A percentile compares a stretch with the other conserved stretches of the same genome.
Conservation (phyloP, 2,888 invertebrate species). For the Furcula furcula region DNA sequence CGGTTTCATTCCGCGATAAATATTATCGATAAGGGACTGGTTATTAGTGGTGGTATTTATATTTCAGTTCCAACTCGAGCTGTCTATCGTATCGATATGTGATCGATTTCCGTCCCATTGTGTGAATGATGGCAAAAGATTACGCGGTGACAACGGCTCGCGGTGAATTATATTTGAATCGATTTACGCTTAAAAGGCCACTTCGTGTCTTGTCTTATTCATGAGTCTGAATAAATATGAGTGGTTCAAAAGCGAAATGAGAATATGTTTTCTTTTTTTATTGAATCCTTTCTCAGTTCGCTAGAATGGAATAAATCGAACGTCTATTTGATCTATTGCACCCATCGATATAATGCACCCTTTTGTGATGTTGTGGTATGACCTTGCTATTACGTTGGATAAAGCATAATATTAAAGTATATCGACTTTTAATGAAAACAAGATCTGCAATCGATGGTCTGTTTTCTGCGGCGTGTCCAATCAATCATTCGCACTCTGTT, state of each 20-base stretch:
- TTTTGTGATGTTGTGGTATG: conserved; percentile 29
- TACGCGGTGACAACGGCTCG: conserved; percentile 19
- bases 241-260: conserved; percentile 27
- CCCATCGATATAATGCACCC: conserved; percentile 5
- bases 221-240: conserved; percentile 34
- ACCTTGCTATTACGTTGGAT: conserved; percentile 29
- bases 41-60: conserved; percentile 29
- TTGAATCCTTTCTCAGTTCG: conserved; percentile 14
- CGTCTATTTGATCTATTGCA: too few species aligned
- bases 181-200: conserved; percentile 29
- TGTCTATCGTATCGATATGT: conserved; percentile 34
- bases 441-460: conserved; percentile 32
- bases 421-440: conserved; percentile 20
- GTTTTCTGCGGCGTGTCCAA: conserved; percentile 43
- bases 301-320: conserved; percentile 18
- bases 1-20: conserved; percentile 52
- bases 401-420: conserved; percentile 9
- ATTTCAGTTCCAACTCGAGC: conserved; percentile 16
- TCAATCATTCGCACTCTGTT: conserved; percentile 46
- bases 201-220: conserved; percentile 42
- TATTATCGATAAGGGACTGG: conserved; percentile 53
- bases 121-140: conserved; percentile 27
- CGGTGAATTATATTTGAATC: conserved; percentile 34
- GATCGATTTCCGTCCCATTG: conserved; percentile 29
- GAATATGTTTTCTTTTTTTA: conserved; percentile 17